Percentiles rank a stretch among this genome's conserved stretches.
These are phyloP conservation scores for Onychostruthus taczanowskii DNA, from an alignment of 2,113 vertebrate species.

Conservation along the genomic window DNA sequence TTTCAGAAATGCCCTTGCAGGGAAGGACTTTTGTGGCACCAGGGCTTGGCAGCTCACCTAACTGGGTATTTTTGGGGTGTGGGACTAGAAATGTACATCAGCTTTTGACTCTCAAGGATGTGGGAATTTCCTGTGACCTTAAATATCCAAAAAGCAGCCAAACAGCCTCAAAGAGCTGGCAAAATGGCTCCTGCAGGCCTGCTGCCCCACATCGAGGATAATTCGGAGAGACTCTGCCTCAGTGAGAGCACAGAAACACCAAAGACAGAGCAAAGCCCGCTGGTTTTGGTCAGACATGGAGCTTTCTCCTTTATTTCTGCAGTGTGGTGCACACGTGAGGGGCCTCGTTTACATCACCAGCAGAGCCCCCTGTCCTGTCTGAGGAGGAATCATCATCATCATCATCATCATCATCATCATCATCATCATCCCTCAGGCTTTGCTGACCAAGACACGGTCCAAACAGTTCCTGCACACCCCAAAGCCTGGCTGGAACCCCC, in stretches of 20 bases:
- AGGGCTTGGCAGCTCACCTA: not conserved
- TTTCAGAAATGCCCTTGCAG: not conserved
- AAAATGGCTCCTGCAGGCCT: accelerated
- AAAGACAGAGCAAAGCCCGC: not conserved
- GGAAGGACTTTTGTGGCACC: not conserved
- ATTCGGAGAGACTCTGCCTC: not conserved
- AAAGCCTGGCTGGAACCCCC: not conserved
- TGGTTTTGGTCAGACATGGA: not conserved
- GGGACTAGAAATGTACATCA: accelerated
- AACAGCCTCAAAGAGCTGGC: no score
- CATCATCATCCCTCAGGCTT: not conserved
- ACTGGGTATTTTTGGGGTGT: not conserved
- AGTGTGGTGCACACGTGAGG: not conserved
- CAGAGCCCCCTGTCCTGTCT: not conserved
- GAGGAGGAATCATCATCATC: not conserved
- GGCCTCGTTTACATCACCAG: constrained; percentile 20
- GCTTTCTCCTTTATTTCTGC: constrained; percentile 68
- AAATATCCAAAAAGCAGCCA: not conserved
- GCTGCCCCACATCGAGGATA: accelerated
- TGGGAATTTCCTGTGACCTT: not conserved
- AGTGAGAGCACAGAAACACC: not conserved
- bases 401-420: not conserved
- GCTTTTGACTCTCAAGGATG: not conserved
- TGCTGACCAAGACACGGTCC: constrained; percentile 2
- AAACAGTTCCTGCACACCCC: not conserved